Evolutionary conservation across 2,888 invertebrate genomes (phyloP), one percentile per base, ranked within the genome.

Genomic region (Petrolisthes manimaculis): DNA sequence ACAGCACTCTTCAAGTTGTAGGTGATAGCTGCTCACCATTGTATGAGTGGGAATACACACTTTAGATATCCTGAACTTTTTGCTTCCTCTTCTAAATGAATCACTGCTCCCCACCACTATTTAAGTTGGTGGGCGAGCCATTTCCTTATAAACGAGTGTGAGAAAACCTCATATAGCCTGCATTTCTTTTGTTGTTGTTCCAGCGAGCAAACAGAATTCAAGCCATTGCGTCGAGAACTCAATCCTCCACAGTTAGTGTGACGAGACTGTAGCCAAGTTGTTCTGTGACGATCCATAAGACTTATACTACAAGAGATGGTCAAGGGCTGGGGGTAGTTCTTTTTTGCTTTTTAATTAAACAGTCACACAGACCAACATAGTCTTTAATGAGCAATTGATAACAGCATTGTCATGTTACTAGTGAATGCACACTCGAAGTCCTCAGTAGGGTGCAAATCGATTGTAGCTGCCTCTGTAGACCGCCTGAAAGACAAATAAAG

Each of bases 391-490:
- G 89, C 89, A 87, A 87, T 87, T 89, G 87, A 87, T 87, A 89
- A 87, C 86, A 86, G 87, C 84, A 84, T 85, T 89, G 89, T 89
- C 89, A 89, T 87, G 89, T 89, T 89, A 84, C 87, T 87, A 83
- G 77, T 87, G 89, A 89, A 86, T 83, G 84, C 86, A 86, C 83
- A 86, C 69, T 56, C 77, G 84, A 84, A 69, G 80, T 88, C 87
- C 84, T 95, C 95, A 98, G 94, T 98, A 98, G 93, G 97, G 97
- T 94, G 97, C 95, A 94, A 97, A 98, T 94, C 97, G 95, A 95
- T 97, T 97, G 95, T 97, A 97, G 92, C 97, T 96, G 94, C 97
- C 96, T 94, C 97, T 95, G 94, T 97, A 97, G 92, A 97, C 96
- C 92, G 97, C 96, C 97, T 97, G 94, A 74, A 95, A 94, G 89